Base-by-base conservation (phyloP, 64 coral and sea anemone genomes). In the Orbicella faveolata region DNA sequence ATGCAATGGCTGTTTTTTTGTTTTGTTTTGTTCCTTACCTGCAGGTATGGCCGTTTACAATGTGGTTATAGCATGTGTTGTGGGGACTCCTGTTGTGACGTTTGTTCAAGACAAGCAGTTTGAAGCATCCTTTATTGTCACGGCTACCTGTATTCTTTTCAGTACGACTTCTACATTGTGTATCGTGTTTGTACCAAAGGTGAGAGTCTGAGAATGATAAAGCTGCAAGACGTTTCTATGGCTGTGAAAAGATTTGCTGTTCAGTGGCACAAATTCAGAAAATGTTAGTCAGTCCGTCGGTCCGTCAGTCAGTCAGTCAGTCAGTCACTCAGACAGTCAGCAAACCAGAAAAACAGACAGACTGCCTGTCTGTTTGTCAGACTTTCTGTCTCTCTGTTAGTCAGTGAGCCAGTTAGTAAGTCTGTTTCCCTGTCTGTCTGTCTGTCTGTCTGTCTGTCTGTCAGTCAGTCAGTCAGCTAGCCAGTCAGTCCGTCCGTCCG, bases 111-210 rank as follows among this genome's bases (percentile, higher is more conserved):
- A 78, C 52, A 80, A 62, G 9, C 82, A 87, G 39, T 91, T 92
- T 61, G 74, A 95, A 26, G 23, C 78, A 11, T 84, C 84, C 21
- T 95, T 95, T 37, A 86, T 95, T 19, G 63, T 95, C 23, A 95
- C 90, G 23, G 70, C 90, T 33, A 84, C 86, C 78, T 95, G 90
- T 33, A 95, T 95, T 52, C 66, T 91, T 25, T 95, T 87, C 21
- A 84, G 90, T 64, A 95, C 94, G 36, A 95, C 94, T 26, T 69
- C 83, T 33, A 94, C 94, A 17, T 66, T 95, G 53, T 84, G 90
- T 23, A 55, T 95, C 36, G 94, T 95, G n/a, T 95, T 95, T 76
- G 74, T 95, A 61, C 89, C 94, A 37, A 95, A 95, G 85, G 94
- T 95, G 84, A 30, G 34, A 70, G 21, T 9, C 67, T 70, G 23